Evolutionary conservation across 1,140 invertebrate species (phyloP).

Genomic region (Drosophila busckii): DNA sequence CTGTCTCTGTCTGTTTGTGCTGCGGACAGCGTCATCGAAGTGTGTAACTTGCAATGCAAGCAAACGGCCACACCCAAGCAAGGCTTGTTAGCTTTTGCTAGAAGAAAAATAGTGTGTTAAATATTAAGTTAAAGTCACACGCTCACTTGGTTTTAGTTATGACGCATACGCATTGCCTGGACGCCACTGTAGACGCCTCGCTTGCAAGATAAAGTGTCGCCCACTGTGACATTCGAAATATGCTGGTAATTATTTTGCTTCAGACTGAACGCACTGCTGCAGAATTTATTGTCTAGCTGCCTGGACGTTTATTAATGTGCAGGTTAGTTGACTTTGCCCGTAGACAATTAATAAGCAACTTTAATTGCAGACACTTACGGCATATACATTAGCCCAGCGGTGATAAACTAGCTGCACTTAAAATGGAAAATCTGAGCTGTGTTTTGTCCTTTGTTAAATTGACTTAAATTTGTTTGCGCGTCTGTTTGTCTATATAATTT

Average conservation of each 20-base stretch:
- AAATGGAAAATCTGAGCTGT: too few relatives aligned
- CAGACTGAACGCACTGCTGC: slow-evolving; percentile 52
- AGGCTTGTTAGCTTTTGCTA: slow-evolving; percentile 9
- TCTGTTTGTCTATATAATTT: slow-evolving; percentile 1
- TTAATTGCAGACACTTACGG: slow-evolving; percentile 25
- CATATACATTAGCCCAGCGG: slow-evolving; percentile 1
- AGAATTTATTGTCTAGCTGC: slow-evolving; percentile 53
- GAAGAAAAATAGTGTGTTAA: slow-evolving; percentile 31
- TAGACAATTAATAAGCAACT: slow-evolving; percentile 44
- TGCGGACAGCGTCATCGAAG: too few relatives aligned
- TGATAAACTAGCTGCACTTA: too few relatives aligned
- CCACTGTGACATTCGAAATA: slow-evolving; percentile 57
- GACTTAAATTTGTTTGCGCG: background rate
- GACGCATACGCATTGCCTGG: too few relatives aligned
- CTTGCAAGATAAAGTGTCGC: slow-evolving; percentile 48
- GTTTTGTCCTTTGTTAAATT: too few relatives aligned
- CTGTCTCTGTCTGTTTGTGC: background rate
- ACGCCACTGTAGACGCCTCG: background rate
- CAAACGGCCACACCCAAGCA: slow-evolving; percentile 14
- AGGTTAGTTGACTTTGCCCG: slow-evolving; percentile 35
- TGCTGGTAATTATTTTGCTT: slow-evolving; percentile 74
- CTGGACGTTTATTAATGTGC: slow-evolving; percentile 52
- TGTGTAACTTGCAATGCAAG: slow-evolving; percentile 15
- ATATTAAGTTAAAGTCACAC: slow-evolving; percentile 48
- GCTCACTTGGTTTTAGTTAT: background rate